A percentile compares a stretch with the other conserved stretches of the same genome.
These are phyloP conservation scores for Glomeris maerens DNA, from an alignment of 1,140 invertebrate species.

Conservation along the genomic window DNA sequence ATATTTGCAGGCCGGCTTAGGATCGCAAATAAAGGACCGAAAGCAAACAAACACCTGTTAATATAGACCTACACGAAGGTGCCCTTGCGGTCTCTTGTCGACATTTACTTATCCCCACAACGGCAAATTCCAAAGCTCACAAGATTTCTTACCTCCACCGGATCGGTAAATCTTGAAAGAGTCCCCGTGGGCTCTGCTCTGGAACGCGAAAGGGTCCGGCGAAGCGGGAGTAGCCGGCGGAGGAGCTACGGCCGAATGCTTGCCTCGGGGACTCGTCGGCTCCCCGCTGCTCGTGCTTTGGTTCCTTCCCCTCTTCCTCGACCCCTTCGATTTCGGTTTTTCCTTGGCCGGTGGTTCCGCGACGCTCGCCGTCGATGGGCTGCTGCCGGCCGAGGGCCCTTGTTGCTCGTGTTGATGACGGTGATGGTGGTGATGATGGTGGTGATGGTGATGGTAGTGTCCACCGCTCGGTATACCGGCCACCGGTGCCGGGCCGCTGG, in stretches of 20 bases:
- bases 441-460: neutral
- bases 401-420: neutral
- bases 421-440: slow-evolving; percentile 5
- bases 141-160: slow-evolving; percentile 25
- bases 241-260: slow-evolving; percentile 3
- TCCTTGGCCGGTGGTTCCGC: no score
- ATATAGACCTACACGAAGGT: no score
- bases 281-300: slow-evolving; percentile 14
- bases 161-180: slow-evolving; percentile 42
- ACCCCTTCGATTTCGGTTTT: no score
- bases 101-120: no score
- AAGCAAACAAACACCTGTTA: no score
- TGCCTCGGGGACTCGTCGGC: slow-evolving; percentile 4
- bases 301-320: no score
- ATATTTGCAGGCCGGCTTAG: no score
- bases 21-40: no score
- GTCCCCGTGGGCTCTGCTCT: slow-evolving; percentile 25
- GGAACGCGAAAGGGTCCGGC: slow-evolving; percentile 10
- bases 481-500: no score
- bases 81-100: no score
- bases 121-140: neutral
- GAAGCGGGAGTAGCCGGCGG: slow-evolving; percentile 1
- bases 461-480: no score
- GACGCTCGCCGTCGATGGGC: no score
- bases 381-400: slow-evolving; percentile 3